phyloP scores from a whole-genome alignment of 2,888 invertebrate genomes.

The Diarsia brunnea region DNA sequence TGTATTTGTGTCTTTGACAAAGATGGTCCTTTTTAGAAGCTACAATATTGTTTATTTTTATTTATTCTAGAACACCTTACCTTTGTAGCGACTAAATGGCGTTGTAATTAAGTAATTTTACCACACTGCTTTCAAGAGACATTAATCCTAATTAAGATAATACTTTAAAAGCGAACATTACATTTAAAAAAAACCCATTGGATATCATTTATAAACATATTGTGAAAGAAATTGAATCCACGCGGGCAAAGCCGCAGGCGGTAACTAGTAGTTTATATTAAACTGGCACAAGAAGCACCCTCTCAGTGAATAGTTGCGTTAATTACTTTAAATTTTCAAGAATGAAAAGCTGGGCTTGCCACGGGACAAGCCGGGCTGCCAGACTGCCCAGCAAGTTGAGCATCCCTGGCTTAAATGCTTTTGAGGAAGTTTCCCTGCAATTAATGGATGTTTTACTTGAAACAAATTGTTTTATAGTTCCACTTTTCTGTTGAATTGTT shows the following conservation, averaged over 20 bases:
- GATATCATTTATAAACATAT: neutral
- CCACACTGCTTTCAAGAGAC: neutral
- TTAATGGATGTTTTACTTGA: slow-evolving; percentile 39
- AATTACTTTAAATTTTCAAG: slow-evolving; percentile 44
- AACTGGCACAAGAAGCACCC: slow-evolving; percentile 23
- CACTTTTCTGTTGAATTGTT: neutral
- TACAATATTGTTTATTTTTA: neutral
- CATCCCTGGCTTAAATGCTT: slow-evolving; percentile 39
- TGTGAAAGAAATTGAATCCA: neutral
- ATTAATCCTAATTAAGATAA: neutral
- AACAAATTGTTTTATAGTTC: slow-evolving; percentile 32
- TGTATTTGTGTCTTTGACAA: neutral
- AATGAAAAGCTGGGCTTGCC: slow-evolving; percentile 27
- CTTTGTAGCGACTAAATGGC: neutral
- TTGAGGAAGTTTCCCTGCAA: slow-evolving; percentile 35
- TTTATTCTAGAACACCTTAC: neutral
- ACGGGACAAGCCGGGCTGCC: slow-evolving; percentile 25
- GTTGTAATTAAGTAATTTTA: neutral
- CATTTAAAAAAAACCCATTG: neutral
- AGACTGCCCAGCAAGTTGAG: slow-evolving; percentile 20
- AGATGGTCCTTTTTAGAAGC: neutral
- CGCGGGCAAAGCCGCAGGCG: neutral
- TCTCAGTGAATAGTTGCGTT: slow-evolving; percentile 34
- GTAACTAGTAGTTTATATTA: slow-evolving; percentile 14
- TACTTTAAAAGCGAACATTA: neutral